A percentile compares a stretch with the other conserved stretches of the same genome.
Evolutionary conservation across 2,888 invertebrate genomes (phyloP).

Genomic region (Slavum lentiscoides): DNA sequence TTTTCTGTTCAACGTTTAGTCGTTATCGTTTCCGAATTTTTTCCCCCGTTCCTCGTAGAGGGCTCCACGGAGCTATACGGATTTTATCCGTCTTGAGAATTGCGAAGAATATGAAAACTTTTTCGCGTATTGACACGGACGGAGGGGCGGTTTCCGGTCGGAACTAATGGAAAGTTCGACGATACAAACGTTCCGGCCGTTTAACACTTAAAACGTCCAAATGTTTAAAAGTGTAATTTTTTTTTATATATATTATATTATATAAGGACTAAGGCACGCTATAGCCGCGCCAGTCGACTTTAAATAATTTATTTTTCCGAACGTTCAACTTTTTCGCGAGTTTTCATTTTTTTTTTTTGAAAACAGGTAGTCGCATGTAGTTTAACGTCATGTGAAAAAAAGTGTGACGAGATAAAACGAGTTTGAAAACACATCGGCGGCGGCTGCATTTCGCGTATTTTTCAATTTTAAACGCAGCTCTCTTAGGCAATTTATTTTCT

Average conservation of each 20-base stretch:
- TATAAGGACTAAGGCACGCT: background rate
- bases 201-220: constrained; percentile 43
- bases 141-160: background rate
- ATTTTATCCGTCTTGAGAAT: background rate
- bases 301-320: background rate
- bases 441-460: background rate
- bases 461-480: background rate
- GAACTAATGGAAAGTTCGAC: constrained; percentile 33
- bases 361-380: background rate
- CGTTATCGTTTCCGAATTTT: background rate
- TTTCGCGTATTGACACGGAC: background rate
- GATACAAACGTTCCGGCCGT: constrained; percentile 37
- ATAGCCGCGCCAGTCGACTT: constrained; percentile 7
- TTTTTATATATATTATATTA: no score
- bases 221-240: constrained; percentile 38
- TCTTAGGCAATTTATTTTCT: background rate
- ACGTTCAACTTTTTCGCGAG: constrained; percentile 4
- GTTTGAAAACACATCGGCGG: background rate
- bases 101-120: constrained; percentile 41
- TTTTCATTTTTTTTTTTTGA: no score
- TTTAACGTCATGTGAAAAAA: background rate
- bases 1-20: constrained; percentile 20
- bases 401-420: background rate
- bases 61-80: no score
- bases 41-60: background rate